Conservation (phyloP, 1,140 invertebrate genomes). For the Drosophila micromelanica region DNA sequence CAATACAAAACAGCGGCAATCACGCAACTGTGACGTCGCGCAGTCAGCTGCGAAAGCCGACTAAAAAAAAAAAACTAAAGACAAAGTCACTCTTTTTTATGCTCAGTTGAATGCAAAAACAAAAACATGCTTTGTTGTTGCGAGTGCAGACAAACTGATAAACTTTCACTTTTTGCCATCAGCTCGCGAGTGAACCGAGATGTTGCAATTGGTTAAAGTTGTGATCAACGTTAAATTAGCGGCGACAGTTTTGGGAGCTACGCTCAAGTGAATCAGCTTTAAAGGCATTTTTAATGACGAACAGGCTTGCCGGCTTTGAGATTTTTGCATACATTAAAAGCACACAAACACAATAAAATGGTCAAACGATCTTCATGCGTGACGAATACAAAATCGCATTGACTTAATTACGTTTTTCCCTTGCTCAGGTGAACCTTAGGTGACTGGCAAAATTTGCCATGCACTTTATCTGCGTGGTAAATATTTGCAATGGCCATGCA, state of each 20-base stretch:
- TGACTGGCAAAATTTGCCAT: neutral
- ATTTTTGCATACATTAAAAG: slow-evolving; percentile 18
- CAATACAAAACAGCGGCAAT: slow-evolving; percentile 51
- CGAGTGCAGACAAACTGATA: slow-evolving; percentile 51
- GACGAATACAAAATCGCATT: slow-evolving; percentile 4
- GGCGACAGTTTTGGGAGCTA: slow-evolving; percentile 19
- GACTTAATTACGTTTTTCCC: slow-evolving; percentile 1
- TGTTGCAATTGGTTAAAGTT: slow-evolving; percentile 31
- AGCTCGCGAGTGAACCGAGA: neutral
- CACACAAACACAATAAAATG: neutral
- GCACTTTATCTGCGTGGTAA: neutral
- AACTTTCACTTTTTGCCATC: slow-evolving; percentile 68
- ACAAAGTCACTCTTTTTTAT: slow-evolving; percentile 48
- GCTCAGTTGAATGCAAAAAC: slow-evolving; percentile 57
- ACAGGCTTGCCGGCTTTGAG: slow-evolving; percentile 8
- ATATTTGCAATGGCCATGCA: neutral
- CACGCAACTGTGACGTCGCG: slow-evolving; percentile 68
- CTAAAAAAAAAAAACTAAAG: slow-evolving; percentile 5
- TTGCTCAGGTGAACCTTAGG: neutral
- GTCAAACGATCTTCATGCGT: slow-evolving; percentile 14
- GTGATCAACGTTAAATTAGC: slow-evolving; percentile 24
- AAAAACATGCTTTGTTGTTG: slow-evolving; percentile 39
- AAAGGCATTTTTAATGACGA: slow-evolving; percentile 24
- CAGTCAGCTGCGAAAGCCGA: slow-evolving; percentile 60
- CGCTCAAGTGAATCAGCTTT: slow-evolving; percentile 44